Evolutionary conservation across 2,113 vertebrate species (phyloP).

Genomic region (Hydrolagus affinis): DNA sequence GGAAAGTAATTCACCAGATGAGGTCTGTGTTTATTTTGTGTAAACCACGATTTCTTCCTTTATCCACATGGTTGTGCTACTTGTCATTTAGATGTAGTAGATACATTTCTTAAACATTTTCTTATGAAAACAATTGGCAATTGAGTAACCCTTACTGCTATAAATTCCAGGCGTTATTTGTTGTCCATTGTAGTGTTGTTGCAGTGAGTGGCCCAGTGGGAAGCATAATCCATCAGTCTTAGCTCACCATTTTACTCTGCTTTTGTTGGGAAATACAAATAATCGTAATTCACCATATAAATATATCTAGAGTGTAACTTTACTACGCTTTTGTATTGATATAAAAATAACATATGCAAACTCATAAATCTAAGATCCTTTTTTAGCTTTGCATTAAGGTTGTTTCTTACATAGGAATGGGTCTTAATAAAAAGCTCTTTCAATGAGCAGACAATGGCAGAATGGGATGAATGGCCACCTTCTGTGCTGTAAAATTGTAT

Average conservation of each 20-base stretch:
- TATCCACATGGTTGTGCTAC: background rate
- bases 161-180: background rate
- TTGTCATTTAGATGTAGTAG: background rate
- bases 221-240: background rate
- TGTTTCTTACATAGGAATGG: background rate
- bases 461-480: too few relatives aligned
- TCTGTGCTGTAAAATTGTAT: background rate
- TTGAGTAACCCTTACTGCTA: background rate
- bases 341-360: background rate
- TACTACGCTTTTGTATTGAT: background rate
- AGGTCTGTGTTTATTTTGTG: background rate
- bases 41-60: background rate
- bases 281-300: background rate
- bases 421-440: too few relatives aligned
- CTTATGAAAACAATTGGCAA: background rate
- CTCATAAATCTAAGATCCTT: background rate
- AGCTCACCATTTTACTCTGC: background rate
- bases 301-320: background rate
- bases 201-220: background rate
- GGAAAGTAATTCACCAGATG: background rate
- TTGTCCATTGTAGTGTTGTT: background rate
- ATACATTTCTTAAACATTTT: background rate
- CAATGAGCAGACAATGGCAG: too few relatives aligned
- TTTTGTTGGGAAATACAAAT: background rate
- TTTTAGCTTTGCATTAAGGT: background rate